These are phyloP conservation scores for Anthopleura sola DNA, from an alignment of 64 coral and sea anemone genomes.

Conservation along the genomic window DNA sequence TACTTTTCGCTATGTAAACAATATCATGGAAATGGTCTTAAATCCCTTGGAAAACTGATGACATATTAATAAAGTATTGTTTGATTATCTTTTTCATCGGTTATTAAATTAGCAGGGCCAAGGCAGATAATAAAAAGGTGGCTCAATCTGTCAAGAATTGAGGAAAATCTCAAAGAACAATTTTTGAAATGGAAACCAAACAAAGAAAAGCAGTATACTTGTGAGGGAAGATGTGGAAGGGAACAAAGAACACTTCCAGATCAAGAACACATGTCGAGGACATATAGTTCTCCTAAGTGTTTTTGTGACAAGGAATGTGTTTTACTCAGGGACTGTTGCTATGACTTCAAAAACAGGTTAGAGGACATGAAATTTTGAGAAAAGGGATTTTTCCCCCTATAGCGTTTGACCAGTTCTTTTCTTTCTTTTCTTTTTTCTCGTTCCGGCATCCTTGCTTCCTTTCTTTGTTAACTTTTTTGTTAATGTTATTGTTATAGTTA, in stretches of 20 bases:
- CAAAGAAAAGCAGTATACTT: not conserved
- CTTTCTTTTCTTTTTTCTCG: too few species aligned
- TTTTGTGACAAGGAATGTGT: constrained; percentile 9
- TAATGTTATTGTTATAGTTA: too few species aligned
- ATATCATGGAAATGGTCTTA: too few species aligned
- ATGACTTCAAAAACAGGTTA: constrained; percentile 16
- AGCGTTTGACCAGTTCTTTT: too few species aligned
- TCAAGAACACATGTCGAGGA: not conserved
- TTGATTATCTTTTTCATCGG: too few species aligned
- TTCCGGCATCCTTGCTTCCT: too few species aligned
- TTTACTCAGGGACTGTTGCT: constrained; percentile 7
- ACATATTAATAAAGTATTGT: too few species aligned
- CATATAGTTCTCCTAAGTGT: not conserved
- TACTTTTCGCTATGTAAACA: too few species aligned
- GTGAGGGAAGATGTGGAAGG: not conserved
- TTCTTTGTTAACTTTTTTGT: too few species aligned
- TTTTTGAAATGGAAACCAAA: not conserved
- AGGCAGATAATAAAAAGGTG: not conserved
- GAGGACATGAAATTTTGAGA: not conserved
- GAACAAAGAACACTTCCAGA: not conserved
- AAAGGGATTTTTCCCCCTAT: not conserved
- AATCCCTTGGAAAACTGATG: too few species aligned
- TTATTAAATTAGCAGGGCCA: not conserved
- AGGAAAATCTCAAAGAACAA: not conserved
- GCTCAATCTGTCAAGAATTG: not conserved